Evolutionary conservation across 2,797 vertebrate species (phyloP), one percentile per base, ranked within the genome.

Genomic region (Rhabdophis nuchalis): DNA sequence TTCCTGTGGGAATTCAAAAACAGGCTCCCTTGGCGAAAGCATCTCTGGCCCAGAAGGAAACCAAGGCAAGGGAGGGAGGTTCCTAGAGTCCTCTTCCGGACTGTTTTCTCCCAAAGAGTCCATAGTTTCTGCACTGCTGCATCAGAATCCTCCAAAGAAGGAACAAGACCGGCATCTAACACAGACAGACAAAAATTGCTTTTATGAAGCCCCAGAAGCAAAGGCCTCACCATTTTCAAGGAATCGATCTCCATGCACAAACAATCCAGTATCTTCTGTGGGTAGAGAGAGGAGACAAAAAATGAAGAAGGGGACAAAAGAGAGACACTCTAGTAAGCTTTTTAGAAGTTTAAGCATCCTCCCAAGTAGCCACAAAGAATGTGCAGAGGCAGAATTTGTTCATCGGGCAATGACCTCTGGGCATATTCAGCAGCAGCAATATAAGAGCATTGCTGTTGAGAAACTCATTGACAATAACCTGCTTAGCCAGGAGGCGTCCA

Each of bases 231-330:
- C 96, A 92, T 85, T 96, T 5, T 85, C 95, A 32, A 96, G 95
- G 85, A 96, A 16, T 16, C 95, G 94, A 27, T 93, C 96, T 29
- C 93, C 96, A 82, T 86, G 96, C 87, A 61, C 91, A 4, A 95
- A 85, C 0, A 97, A 98, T 72, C 97, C 96, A 2, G 57, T 96
- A 82, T 91, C 93, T 85, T 56, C 56, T 9, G 12, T 64, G 50
- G 93, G 97, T 89, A 97, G 97, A 95, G 98, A 98, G n/a, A 97
- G 95, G 91, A 96, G 96, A 60, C 96, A 96, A 87, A 98, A 98
- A 90, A 96, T 97, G 56, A 98, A 97, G 72, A 98, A 97, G 85
- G 92, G 95, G 68, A 57, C 91, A 27, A 96, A 97, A 95, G 98
- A 98, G 94, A 98, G 97, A 68, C 97, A 97, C 93, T 95, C 96